Evolutionary conservation across 2,113 vertebrate species (phyloP), one percentile per base, ranked within the genome.

Genomic region (Neogobius melanostomus): DNA sequence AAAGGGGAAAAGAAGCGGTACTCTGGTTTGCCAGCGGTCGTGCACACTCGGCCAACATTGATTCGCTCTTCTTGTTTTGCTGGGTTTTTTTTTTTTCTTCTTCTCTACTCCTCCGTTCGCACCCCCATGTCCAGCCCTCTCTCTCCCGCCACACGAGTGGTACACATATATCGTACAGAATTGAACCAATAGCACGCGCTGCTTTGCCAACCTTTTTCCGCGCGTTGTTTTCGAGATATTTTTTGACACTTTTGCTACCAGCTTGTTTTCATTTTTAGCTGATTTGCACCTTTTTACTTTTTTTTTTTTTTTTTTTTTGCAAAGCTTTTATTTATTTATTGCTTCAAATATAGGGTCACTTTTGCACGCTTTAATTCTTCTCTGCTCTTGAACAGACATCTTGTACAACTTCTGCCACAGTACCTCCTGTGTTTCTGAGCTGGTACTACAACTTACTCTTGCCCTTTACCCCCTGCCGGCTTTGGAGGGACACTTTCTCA

Each of bases 1-100:
- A 93, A 91, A 91, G 88, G 91, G 92, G 87, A 91, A 92, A 91
- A 92, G 87, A 92, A 91, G 90, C 90, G 69, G 85, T 91, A 91
- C 85, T 91, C 82, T 84, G 84, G 90, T 91, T 91, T 93, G 93
- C 92, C 91, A 93, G 92, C 87, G 89, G 89, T 91, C 87, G 89
- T 89, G 88, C 89, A 88, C 88, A 84, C 91, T 92, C 92, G 92
- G 94, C 94, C 94, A 94, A 91, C 93, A 92, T 89, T 91, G 90
- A 94, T 89, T 93, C 90, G 83, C 80, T 91, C 85, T 91, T 91
- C 91, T 92, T 90, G 89, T 91, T 89, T 88, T 89, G 84, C 75
- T 91, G 81, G 74, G 81, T 74, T 21, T 21, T 21, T 84, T 89
- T 61, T 90, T 84, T 88, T 87, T 36, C 28, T 74, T 54, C 67